Percentiles rank a stretch among this genome's conserved stretches.
phyloP scores from a whole-genome alignment of 2,113 vertebrate species.

The Dolichallabes microphthalmus region DNA sequence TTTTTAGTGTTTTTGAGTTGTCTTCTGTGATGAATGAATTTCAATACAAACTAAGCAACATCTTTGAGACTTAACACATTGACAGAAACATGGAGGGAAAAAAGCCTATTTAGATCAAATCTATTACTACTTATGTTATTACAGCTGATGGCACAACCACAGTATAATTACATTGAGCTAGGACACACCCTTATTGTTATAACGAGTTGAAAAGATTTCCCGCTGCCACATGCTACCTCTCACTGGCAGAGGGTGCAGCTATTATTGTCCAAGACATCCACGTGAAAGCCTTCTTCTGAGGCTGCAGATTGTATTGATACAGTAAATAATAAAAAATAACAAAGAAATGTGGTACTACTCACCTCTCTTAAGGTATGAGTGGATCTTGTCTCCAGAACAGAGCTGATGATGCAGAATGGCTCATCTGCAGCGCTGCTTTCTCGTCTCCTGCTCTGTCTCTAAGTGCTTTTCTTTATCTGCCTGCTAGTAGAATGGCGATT shows the following conservation, averaged over 20 bases:
- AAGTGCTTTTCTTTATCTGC: slow-evolving; percentile 19
- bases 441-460: slow-evolving; percentile 25
- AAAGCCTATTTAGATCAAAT: not conserved
- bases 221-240: slow-evolving; percentile 45
- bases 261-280: slow-evolving; percentile 14
- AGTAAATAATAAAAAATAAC: not conserved
- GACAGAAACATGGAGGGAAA: not conserved
- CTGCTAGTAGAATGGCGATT: slow-evolving; percentile 52
- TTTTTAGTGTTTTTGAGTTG: not conserved
- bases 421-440: slow-evolving; percentile 42
- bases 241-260: slow-evolving; percentile 48
- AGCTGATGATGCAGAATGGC: not conserved
- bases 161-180: not conserved
- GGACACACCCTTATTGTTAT: slow-evolving; percentile 24
- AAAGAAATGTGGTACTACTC: not conserved
- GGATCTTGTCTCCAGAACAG: not conserved
- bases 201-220: not conserved
- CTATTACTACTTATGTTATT: not conserved
- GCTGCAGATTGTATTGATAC: not conserved
- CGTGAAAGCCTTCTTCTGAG: not conserved
- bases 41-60: not conserved
- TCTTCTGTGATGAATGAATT: not conserved
- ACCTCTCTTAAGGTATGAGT: not conserved
- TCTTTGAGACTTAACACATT: no score
- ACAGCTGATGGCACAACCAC: not conserved